Base-by-base conservation (phyloP, 2,797 vertebrate genomes). In the Hippoglossus hippoglossus region DNA sequence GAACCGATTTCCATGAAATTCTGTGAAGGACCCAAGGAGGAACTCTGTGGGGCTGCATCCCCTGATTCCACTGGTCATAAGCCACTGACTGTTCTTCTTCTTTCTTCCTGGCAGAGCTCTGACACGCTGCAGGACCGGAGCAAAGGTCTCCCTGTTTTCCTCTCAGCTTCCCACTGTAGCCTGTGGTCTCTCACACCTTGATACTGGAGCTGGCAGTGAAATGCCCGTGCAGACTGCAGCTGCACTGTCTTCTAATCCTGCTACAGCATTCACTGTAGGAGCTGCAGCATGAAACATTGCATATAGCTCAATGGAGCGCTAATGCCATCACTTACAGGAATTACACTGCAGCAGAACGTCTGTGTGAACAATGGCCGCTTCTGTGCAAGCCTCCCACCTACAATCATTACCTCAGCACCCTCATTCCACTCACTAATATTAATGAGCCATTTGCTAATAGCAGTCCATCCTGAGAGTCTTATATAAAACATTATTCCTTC, bases 321-420 rank as follows among this genome's bases (percentile, higher is more conserved):
- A 81, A 91, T 83, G 82, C 75, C 77, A 82, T 77, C 90, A 90
- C 85, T 93, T 90, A 88, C 19, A 67, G 57, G 79, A 87, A 88
- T 92, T 86, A 89, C 64, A 46, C 52, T 50, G 64, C 56, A 74
- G 72, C 64, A 74, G 78, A 72, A 69, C 0, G 61, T 57, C 79
- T 61, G 39, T 21, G 44, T 0, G 65, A 77, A 85, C 83, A 87
- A 86, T 83, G 75, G 77, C 64, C 46, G 66, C 22, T 60, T 80
- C 73, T 72, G 67, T 77, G 47, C 74, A 51, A 24, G 63, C 71
- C 86, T 79, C 90, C 86, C 75, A 91, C 90, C 57, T 78, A 34
- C 3, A 71, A 67, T 88, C 82, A 82, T 89, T 87, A 90, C 52
- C 53, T 60, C 63, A 49, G 53, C 44, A 34, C 55, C 71, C 53